Percentiles rank a stretch among this genome's conserved stretches.
Conservation (phyloP, 2,888 invertebrate genomes). For the Synanthedon tipuliformis region DNA sequence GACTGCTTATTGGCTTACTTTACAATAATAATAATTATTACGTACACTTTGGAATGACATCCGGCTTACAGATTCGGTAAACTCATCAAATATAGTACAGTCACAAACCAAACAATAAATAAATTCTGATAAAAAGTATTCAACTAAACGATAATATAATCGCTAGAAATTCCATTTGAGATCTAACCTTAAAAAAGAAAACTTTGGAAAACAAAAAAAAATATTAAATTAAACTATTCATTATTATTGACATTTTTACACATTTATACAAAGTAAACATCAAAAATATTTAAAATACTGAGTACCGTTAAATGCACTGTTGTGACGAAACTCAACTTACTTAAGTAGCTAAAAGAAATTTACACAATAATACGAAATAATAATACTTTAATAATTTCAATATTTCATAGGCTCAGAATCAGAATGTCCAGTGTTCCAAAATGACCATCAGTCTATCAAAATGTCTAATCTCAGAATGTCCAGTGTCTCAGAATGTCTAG, state of each 20-base stretch:
- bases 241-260: conserved; percentile 58
- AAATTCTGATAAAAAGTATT: conserved; percentile 57
- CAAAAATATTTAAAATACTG: conserved; percentile 39
- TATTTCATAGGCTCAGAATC: conserved; percentile 5
- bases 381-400: conserved; percentile 46
- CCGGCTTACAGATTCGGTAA: conserved; percentile 12
- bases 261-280: conserved; percentile 56
- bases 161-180: conserved; percentile 59
- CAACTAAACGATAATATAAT: conserved; percentile 49
- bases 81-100: conserved; percentile 40
- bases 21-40: neutral
- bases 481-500: too few species aligned
- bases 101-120: conserved; percentile 49
- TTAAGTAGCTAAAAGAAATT: conserved; percentile 27
- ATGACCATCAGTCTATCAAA: too few species aligned
- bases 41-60: conserved; percentile 61
- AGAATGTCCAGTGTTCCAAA: too few species aligned
- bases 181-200: conserved; percentile 66
- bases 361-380: conserved; percentile 33
- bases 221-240: conserved; percentile 37
- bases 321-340: conserved; percentile 50
- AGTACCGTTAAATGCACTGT: conserved; percentile 7
- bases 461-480: too few species aligned
- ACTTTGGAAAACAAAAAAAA: conserved; percentile 59
- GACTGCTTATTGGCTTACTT: conserved; percentile 29